phyloP scores from a whole-genome alignment of 2,888 invertebrate species.

The Hypomecis punctinalis region DNA sequence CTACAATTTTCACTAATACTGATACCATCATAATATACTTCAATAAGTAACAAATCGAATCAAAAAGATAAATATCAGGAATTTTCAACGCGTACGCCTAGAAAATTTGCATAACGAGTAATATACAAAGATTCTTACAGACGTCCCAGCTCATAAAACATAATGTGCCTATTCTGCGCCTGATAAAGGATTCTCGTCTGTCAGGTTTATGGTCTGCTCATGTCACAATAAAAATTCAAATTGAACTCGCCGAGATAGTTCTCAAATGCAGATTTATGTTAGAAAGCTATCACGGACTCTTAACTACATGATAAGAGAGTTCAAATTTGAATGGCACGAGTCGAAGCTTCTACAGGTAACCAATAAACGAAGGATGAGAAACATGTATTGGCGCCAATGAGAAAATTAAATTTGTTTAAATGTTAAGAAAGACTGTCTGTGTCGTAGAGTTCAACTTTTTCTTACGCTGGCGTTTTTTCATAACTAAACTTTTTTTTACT shows the following conservation, averaged over 20 bases:
- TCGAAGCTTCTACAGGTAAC: slow-evolving; percentile 6
- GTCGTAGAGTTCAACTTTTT: not conserved
- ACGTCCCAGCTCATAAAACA: slow-evolving; percentile 41
- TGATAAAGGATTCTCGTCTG: slow-evolving; percentile 51
- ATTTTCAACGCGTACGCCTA: slow-evolving; percentile 5
- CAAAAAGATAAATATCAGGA: slow-evolving; percentile 7
- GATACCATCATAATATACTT: not conserved
- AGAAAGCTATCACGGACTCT: slow-evolving; percentile 12
- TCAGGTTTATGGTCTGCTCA: slow-evolving; percentile 53
- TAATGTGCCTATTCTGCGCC: slow-evolving; percentile 40
- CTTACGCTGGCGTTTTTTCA: not conserved
- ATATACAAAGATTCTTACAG: slow-evolving; percentile 36
- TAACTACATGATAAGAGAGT: slow-evolving; percentile 12
- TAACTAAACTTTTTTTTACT: too few relatives aligned
- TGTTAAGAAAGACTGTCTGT: slow-evolving; percentile 5
- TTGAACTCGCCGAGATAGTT: slow-evolving; percentile 46
- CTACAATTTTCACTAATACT: not conserved
- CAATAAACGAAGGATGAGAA: slow-evolving; percentile 15
- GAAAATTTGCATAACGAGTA: slow-evolving; percentile 40
- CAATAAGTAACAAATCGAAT: not conserved
- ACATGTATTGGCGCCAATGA: slow-evolving; percentile 28
- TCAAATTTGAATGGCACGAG: not conserved
- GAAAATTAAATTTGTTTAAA: slow-evolving; percentile 22
- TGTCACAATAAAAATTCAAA: slow-evolving; percentile 58
- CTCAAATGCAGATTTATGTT: slow-evolving; percentile 41